Conservation (phyloP, 2,888 invertebrate genomes). For the Artemia sp. region DNA sequence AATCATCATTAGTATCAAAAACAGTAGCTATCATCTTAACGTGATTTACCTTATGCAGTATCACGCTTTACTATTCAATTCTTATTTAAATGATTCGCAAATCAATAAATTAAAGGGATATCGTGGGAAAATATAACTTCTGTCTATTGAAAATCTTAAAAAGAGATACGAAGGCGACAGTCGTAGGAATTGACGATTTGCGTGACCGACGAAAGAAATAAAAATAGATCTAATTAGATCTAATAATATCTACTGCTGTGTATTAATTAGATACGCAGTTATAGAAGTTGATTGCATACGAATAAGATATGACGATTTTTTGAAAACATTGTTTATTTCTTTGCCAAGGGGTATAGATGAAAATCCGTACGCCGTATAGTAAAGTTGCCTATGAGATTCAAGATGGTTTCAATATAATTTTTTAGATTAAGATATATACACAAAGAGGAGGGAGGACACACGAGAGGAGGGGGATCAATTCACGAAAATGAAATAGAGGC, state of each 20-base stretch:
- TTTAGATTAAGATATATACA: no score
- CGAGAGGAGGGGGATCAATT: no score
- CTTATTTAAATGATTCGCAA: conserved; percentile 11
- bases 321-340: no score
- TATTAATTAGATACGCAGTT: no score
- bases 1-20: conserved; percentile 14
- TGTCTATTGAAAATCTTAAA: not conserved
- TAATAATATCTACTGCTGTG: not conserved
- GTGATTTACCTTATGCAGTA: conserved; percentile 6
- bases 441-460: no score
- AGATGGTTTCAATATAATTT: no score
- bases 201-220: not conserved
- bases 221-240: not conserved
- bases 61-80: conserved; percentile 10
- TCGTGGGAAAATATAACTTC: conserved; percentile 6
- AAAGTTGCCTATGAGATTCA: no score
- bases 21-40: conserved; percentile 6
- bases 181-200: not conserved
- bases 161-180: conserved; percentile 4
- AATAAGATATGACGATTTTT: no score
- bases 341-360: no score
- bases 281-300: no score
- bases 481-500: no score
- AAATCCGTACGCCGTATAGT: no score
- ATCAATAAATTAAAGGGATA: conserved; percentile 12